Base-by-base conservation (phyloP, 2,797 vertebrate genomes). In the Megalops cyprinoides region DNA sequence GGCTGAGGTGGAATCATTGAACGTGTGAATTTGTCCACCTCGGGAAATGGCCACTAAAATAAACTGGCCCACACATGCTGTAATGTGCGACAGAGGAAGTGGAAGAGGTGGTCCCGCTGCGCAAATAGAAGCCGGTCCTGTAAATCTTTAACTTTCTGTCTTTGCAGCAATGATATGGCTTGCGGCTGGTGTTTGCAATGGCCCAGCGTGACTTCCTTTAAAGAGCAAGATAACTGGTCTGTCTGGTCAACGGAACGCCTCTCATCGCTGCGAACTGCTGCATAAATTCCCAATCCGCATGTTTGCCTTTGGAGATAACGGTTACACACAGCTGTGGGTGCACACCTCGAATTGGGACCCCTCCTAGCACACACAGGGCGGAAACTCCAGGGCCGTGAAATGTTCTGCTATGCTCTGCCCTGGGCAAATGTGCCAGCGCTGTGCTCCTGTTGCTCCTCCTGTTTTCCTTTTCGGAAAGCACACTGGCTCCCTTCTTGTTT, bases 261-360 rank as follows among this genome's bases (percentile, higher is more conserved):
- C 42, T 83, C 83, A 82, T 83, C 77, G 62, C 76, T 79, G 79
- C 76, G 46, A 79, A 65, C 73, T 56, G 56, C 65, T 69, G 69
- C 84, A 83, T 81, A 76, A 69, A 84, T 81, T 74, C 80, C 79
- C 71, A 48, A 79, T 83, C 81, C 62, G 23, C 81, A 58, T 79
- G 76, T 86, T 86, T 88, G 84, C 80, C 84, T 85, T 82, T 60
- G 83, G 78, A 83, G 74, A 81, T 49, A 44, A 42, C 31, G 79
- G 77, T 80, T 76, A 79, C 31, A 83, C 7, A 62, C 76, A 76
- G 77, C 77, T 82, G 77, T 42, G 76, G 48, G 60, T 28, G 28
- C 23, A 25, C 15, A 65, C 15, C 51, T 51, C n/a, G 34, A 44
- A 51, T 5, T 34, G 10, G n/a, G 20, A 51, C 23, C 18, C 75